A percentile compares a stretch with the other conserved stretches of the same genome.
Evolutionary conservation across 2,113 vertebrate species (phyloP).

Genomic region (Microtus ochrogaster): DNA sequence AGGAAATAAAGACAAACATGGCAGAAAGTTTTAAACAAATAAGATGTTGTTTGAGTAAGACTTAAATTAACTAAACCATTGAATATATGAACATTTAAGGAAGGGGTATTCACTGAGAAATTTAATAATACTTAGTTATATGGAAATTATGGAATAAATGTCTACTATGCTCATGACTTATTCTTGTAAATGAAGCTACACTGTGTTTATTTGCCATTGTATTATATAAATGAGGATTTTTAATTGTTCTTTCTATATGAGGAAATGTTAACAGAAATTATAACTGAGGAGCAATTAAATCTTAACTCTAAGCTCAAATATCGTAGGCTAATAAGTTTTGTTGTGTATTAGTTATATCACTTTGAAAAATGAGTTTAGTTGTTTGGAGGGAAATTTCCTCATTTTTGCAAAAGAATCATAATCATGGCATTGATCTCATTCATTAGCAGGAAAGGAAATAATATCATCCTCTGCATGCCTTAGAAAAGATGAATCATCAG

Average conservation of each 20-base stretch:
- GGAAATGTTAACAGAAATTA: neutral
- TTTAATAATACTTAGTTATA: neutral
- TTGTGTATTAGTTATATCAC: neutral
- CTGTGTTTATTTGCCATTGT: constrained; percentile 17
- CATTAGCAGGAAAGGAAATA: neutral
- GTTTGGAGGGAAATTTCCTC: neutral
- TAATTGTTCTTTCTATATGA: neutral
- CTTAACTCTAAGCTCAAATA: neutral
- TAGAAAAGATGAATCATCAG: neutral
- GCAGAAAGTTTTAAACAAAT: neutral
- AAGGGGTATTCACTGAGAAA: neutral
- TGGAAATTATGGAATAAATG: neutral
- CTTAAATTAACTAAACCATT: neutral
- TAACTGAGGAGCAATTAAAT: neutral
- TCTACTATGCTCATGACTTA: neutral
- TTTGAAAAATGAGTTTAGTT: neutral
- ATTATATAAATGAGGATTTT: neutral
- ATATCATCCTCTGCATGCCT: neutral
- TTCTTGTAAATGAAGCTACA: neutral
- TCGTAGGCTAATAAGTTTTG: neutral
- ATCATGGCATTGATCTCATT: neutral
- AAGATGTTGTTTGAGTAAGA: neutral
- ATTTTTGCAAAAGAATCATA: neutral
- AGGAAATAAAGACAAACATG: neutral
- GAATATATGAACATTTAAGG: neutral